Conservation (phyloP, 2,888 invertebrate genomes). For the Parapristionchus giblindavisi region DNA sequence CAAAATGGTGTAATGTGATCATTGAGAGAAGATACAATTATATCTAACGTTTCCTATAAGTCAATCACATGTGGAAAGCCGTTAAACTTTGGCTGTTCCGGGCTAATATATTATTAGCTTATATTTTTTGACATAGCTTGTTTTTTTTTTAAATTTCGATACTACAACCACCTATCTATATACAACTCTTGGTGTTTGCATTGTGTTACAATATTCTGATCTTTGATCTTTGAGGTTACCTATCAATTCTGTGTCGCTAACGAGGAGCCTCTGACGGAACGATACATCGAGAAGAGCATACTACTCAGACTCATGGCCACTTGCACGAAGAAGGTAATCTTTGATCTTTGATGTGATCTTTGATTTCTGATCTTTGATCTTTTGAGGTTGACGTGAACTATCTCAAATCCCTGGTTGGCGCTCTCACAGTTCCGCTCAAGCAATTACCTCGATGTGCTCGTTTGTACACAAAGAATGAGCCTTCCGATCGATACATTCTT, state of each 20-base stretch:
- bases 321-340: constrained; percentile 24
- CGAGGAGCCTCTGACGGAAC: constrained; percentile 14
- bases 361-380: constrained; percentile 10
- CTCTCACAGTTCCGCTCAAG: constrained; percentile 18
- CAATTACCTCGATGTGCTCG: constrained; percentile 19
- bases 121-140: too few species aligned
- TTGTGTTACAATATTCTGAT: too few species aligned
- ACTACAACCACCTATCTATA: too few species aligned
- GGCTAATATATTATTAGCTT: too few species aligned
- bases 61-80: too few species aligned
- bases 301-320: constrained; percentile 4
- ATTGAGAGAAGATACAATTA: too few species aligned
- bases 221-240: constrained; percentile 21
- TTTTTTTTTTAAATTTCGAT: too few species aligned
- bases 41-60: too few species aligned
- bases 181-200: too few species aligned
- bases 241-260: constrained; percentile 26
- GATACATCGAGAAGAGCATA: constrained; percentile 33
- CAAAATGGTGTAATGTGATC: too few species aligned
- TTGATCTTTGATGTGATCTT: background rate
- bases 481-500: constrained; percentile 32
- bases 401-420: constrained; percentile 20
- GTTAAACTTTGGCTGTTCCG: too few species aligned
- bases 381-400: constrained; percentile 25
- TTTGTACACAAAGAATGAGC: constrained; percentile 21